Evolutionary conservation across 2,797 vertebrate genomes (phyloP).

Genomic region (Pyrocephalus nanus): DNA sequence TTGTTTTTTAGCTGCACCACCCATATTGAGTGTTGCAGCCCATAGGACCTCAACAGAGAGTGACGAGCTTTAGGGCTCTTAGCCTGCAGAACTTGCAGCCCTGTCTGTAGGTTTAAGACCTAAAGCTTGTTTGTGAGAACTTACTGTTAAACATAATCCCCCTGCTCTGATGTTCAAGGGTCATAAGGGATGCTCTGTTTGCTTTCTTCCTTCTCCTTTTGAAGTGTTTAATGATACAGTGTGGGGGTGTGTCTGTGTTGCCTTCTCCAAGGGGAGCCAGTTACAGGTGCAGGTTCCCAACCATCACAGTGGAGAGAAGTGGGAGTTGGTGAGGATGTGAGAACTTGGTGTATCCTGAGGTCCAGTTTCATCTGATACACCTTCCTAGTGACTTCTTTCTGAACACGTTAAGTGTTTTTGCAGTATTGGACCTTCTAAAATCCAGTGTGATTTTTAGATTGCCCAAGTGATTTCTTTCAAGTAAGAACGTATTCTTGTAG

Average conservation of each 20-base stretch:
- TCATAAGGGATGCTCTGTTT: neutral
- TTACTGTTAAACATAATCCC: neutral
- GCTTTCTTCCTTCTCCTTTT: neutral
- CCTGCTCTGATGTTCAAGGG: neutral
- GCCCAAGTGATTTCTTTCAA: neutral
- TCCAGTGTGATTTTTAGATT: neutral
- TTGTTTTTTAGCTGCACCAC: neutral
- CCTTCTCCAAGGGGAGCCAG: neutral
- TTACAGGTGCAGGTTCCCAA: neutral
- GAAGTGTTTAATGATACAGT: neutral
- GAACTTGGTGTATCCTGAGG: neutral
- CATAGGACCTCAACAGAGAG: neutral
- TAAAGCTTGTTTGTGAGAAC: neutral
- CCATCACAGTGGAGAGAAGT: no score
- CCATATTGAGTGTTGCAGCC: neutral
- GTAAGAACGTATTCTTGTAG: neutral
- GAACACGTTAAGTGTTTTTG: rapidly evolving
- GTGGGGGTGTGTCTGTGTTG: rapidly evolving
- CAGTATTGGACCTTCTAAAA: neutral
- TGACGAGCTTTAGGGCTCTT: neutral
- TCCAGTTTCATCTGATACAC: neutral
- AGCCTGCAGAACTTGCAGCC: neutral
- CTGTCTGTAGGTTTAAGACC: neutral
- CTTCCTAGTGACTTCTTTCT: neutral
- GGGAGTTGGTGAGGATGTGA: neutral